Conservation (phyloP, 2,888 invertebrate species). For the Drosophila kuntzei region DNA sequence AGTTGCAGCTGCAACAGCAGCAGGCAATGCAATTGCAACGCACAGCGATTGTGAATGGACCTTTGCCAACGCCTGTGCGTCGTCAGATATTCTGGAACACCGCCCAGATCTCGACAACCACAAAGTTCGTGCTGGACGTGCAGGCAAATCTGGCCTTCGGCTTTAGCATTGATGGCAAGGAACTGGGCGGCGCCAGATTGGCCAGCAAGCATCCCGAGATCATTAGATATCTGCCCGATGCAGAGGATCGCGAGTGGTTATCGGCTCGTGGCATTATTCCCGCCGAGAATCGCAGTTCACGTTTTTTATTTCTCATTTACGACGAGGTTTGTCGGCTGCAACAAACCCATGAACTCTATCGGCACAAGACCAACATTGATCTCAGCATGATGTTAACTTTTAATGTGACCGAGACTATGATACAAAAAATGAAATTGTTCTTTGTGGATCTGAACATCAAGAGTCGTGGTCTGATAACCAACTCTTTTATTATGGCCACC, state of each 20-base stretch:
- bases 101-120: slow-evolving; percentile 86
- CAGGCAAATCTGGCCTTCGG: slow-evolving; percentile 85
- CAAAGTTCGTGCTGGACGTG: slow-evolving; percentile 88
- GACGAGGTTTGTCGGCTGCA: slow-evolving; percentile 88
- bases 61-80: slow-evolving; percentile 68
- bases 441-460: slow-evolving; percentile 85
- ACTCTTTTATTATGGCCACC: slow-evolving; percentile 78
- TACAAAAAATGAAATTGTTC: slow-evolving; percentile 87
- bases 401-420: slow-evolving; percentile 87
- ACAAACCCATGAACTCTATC: slow-evolving; percentile 87
- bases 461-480: slow-evolving; percentile 84
- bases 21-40: slow-evolving; percentile 39
- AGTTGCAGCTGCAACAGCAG: slow-evolving; percentile 35
- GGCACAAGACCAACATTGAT: slow-evolving; percentile 84
- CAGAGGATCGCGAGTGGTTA: slow-evolving; percentile 89
- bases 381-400: slow-evolving; percentile 85
- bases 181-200: slow-evolving; percentile 85
- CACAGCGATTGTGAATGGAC: slow-evolving; percentile 41
- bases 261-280: slow-evolving; percentile 88
- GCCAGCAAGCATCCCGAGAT: slow-evolving; percentile 89
- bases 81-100: slow-evolving; percentile 87
- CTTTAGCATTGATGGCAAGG: slow-evolving; percentile 86
- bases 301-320: slow-evolving; percentile 88
- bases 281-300: slow-evolving; percentile 87
- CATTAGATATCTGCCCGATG: slow-evolving; percentile 89